Conservation (phyloP, 2,888 invertebrate species). For the Xylota segnis region DNA sequence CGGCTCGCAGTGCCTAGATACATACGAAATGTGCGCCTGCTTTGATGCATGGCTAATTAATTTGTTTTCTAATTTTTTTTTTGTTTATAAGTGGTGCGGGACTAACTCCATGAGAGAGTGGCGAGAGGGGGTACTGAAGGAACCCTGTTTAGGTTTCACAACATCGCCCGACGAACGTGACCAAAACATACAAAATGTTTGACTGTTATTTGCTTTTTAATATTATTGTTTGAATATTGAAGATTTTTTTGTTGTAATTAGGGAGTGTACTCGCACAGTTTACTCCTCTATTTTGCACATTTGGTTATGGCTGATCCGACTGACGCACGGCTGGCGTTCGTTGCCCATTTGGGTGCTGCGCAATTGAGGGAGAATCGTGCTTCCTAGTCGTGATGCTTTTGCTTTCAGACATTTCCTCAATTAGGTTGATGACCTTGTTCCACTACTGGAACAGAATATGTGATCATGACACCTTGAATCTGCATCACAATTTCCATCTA, state of each 20-base stretch:
- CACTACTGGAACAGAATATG: too few species aligned
- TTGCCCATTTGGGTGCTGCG: constrained; percentile 26
- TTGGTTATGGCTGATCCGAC: constrained; percentile 8
- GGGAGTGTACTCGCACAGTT: constrained; percentile 47
- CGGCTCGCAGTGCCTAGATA: constrained; percentile 44
- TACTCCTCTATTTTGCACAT: constrained; percentile 38
- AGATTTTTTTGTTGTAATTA: constrained; percentile 50
- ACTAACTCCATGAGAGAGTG: constrained; percentile 11
- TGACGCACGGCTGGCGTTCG: constrained; percentile 17
- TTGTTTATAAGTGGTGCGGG: constrained; percentile 22
- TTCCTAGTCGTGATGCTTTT: background rate
- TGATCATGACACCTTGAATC: too few species aligned
- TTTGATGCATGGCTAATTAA: constrained; percentile 74
- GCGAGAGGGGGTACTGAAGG: constrained; percentile 18
- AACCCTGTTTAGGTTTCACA: constrained; percentile 67
- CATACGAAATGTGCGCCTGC: constrained; percentile 50
- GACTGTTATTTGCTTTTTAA: constrained; percentile 40
- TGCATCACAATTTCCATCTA: too few species aligned
- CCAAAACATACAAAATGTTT: constrained; percentile 64
- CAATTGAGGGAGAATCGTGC: background rate
- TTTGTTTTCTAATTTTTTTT: constrained; percentile 69
- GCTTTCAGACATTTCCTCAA: constrained; percentile 38
- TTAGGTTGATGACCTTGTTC: constrained; percentile 15
- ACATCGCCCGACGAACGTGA: constrained; percentile 66
- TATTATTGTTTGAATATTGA: constrained; percentile 54